phyloP scores from a whole-genome alignment of 1,140 invertebrate genomes.

The Lepidurus packardi region DNA sequence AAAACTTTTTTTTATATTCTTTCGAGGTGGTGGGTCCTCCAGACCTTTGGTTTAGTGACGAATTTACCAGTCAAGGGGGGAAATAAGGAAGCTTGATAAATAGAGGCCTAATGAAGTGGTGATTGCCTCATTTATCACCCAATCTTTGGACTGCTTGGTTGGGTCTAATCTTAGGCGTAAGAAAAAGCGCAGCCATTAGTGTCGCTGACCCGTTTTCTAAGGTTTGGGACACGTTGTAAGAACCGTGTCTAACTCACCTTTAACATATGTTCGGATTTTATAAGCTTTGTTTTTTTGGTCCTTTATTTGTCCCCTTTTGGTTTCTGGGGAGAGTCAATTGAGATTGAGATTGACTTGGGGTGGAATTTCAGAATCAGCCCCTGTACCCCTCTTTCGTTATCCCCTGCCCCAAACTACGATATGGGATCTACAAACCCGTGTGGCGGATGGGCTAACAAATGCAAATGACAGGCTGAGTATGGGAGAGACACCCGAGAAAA shows the following conservation, averaged over 20 bases:
- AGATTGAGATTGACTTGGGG: neutral
- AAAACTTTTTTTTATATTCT: neutral
- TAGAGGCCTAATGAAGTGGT: neutral
- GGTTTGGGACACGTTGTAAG: neutral
- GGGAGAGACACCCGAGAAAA: neutral
- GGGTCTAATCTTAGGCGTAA: neutral
- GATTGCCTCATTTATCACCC: slow-evolving; percentile 17
- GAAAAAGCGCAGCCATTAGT: neutral
- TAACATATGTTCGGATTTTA: neutral
- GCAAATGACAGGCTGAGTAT: neutral
- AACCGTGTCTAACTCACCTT: neutral
- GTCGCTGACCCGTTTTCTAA: neutral
- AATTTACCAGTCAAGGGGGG: neutral
- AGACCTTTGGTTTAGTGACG: neutral
- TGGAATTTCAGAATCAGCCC: neutral
- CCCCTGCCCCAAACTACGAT: neutral
- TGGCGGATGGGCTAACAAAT: neutral
- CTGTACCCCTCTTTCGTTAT: neutral
- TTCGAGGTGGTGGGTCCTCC: neutral
- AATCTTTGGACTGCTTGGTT: neutral
- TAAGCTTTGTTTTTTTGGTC: neutral
- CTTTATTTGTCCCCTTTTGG: too few relatives aligned
- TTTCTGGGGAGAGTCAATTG: neutral
- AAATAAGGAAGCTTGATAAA: neutral
- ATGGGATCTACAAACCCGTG: neutral